Percentiles rank a stretch among this genome's conserved stretches.
These are phyloP conservation scores for Valencia hispanica DNA, from an alignment of 2,797 vertebrate species.

Conservation along the genomic window DNA sequence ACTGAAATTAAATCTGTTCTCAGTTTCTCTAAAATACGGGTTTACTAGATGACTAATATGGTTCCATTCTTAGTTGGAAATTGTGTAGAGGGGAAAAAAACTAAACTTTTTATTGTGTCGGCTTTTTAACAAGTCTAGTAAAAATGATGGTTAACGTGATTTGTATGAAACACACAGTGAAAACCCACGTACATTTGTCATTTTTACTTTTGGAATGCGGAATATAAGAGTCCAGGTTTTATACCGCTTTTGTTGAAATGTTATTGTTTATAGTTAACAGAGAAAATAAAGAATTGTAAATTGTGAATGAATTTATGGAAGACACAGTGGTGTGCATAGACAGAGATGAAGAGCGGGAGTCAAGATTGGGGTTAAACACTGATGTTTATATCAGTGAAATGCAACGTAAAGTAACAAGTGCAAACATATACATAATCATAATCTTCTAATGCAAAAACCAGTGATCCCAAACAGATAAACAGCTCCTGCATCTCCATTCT, in stretches of 20 bases:
- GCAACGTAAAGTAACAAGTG: slow-evolving; percentile 29
- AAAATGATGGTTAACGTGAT: slow-evolving; percentile 48
- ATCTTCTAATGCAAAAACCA: slow-evolving; percentile 51
- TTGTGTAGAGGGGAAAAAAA: slow-evolving; percentile 63
- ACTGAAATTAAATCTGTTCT: slow-evolving; percentile 52
- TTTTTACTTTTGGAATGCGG: slow-evolving; percentile 62
- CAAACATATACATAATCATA: slow-evolving; percentile 57
- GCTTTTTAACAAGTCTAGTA: slow-evolving; percentile 47
- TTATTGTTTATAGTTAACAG: slow-evolving; percentile 64
- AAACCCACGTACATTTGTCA: slow-evolving; percentile 41
- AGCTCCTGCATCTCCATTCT: slow-evolving; percentile 24
- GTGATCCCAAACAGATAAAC: slow-evolving; percentile 29
- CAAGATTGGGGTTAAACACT: background rate
- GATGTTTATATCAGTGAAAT: slow-evolving; percentile 24
- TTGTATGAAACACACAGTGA: slow-evolving; percentile 53
- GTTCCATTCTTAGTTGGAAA: slow-evolving; percentile 77
- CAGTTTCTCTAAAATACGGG: slow-evolving; percentile 83
- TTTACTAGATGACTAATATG: slow-evolving; percentile 79
- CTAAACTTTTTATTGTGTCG: slow-evolving; percentile 29
- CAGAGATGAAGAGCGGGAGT: slow-evolving; percentile 4
- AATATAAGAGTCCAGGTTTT: slow-evolving; percentile 62
- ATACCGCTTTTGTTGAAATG: slow-evolving; percentile 75
- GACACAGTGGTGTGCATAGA: slow-evolving; percentile 73
- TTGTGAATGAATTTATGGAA: slow-evolving; percentile 78
- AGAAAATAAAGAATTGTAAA: slow-evolving; percentile 75